phyloP scores from a whole-genome alignment of 2,797 vertebrate species.

The Sus cebifrons region DNA sequence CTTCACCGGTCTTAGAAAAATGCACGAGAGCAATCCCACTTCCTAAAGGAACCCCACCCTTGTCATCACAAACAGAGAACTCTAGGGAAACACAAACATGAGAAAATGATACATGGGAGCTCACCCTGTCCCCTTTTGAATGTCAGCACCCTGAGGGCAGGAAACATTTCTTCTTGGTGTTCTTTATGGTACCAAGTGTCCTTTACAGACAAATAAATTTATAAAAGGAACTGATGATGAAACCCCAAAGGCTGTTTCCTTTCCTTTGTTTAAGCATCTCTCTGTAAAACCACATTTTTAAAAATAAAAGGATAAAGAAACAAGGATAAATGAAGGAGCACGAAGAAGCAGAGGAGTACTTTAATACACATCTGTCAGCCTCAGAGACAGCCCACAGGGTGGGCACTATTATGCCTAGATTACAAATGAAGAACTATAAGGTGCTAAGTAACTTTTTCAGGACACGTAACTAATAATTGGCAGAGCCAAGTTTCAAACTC shows the following conservation, averaged over 20 bases:
- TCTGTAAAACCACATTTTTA: background rate
- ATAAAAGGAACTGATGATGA: conserved; percentile 1
- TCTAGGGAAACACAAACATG: background rate
- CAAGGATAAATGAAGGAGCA: background rate
- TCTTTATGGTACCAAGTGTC: background rate
- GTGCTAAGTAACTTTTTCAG: background rate
- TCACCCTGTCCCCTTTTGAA: background rate
- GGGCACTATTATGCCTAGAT: background rate
- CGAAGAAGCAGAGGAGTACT: background rate
- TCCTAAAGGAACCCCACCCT: conserved; percentile 75
- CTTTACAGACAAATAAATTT: background rate
- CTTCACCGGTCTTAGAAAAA: conserved; percentile 77
- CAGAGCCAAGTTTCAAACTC: conserved; percentile 45
- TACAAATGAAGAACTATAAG: background rate
- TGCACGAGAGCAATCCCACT: background rate
- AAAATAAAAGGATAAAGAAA: background rate
- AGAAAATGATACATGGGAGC: background rate
- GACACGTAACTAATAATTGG: background rate
- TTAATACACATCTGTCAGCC: background rate
- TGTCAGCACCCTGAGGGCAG: background rate
- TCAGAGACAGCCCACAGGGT: background rate
- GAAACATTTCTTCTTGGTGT: background rate
- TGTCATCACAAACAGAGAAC: conserved; percentile 37
- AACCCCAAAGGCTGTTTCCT: background rate
- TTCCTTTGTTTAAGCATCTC: background rate